Evolutionary conservation across 2,113 vertebrate genomes (phyloP).

Genomic region (Oreotrochilus melanogaster): DNA sequence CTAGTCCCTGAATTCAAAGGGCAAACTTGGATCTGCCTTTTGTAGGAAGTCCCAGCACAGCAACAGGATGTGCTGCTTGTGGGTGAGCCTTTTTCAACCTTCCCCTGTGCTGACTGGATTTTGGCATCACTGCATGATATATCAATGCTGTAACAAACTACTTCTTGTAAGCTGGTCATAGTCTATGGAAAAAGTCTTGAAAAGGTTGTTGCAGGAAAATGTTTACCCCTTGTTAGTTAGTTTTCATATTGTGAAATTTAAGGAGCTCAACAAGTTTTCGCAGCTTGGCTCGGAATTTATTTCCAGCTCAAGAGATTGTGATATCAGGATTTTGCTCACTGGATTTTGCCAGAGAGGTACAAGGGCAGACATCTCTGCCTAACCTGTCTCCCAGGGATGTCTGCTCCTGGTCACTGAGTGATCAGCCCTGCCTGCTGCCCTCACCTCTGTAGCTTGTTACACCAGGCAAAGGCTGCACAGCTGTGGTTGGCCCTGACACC

Average conservation of each 20-base stretch:
- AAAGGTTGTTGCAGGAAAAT: not conserved
- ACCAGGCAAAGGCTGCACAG: not conserved
- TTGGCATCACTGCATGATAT: not conserved
- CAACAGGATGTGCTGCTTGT: not conserved
- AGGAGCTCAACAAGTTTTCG: not conserved
- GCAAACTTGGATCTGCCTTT: not conserved
- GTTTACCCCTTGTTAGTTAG: not conserved
- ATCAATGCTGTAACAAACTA: not conserved
- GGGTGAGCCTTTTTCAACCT: not conserved
- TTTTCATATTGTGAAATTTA: slow-evolving; percentile 44
- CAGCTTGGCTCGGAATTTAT: slow-evolving; percentile 17
- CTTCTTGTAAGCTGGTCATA: not conserved
- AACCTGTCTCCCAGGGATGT: not conserved
- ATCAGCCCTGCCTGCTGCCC: not conserved
- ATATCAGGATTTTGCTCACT: not conserved
- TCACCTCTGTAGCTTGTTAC: not conserved
- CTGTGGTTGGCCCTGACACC: not conserved
- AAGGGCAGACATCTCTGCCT: not conserved
- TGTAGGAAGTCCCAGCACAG: not conserved
- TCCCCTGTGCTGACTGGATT: not conserved
- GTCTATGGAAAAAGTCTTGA: not conserved
- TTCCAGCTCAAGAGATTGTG: slow-evolving; percentile 13
- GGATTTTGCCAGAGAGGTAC: not conserved
- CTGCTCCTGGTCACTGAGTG: not conserved
- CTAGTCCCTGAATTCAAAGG: not conserved